These are phyloP conservation scores for Poeciliopsis infans DNA, from an alignment of 2,797 vertebrate genomes.

Conservation along the genomic window DNA sequence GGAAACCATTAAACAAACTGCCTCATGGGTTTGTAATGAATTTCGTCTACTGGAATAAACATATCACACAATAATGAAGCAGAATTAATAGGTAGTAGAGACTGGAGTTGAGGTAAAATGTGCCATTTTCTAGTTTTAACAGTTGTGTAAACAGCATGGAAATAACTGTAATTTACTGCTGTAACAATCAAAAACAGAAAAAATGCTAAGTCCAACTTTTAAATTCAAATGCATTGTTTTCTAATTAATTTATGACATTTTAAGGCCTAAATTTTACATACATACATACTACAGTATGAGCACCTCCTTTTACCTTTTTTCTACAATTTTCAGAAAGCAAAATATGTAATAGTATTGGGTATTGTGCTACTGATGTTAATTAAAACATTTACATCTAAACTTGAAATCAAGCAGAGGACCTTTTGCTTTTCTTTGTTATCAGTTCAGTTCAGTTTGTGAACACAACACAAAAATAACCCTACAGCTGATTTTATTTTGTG, in stretches of 20 bases:
- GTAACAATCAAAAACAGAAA: background rate
- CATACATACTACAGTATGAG: background rate
- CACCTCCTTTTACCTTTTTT: background rate
- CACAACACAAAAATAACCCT: background rate
- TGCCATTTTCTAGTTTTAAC: background rate
- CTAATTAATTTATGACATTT: background rate
- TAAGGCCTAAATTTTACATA: background rate
- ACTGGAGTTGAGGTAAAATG: background rate
- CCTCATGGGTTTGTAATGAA: background rate
- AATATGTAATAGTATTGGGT: background rate
- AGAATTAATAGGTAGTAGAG: background rate
- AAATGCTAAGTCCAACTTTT: background rate
- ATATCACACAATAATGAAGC: background rate
- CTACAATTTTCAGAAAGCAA: background rate
- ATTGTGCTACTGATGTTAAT: background rate
- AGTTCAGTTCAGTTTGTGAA: background rate
- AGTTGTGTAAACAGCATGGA: background rate
- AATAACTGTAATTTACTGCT: background rate
- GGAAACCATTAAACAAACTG: background rate
- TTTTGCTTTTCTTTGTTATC: background rate
- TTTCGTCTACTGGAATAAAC: background rate
- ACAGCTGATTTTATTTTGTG: conserved; percentile 5
- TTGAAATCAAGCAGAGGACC: background rate
- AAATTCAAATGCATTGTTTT: background rate
- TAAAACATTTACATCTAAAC: background rate